Conservation (phyloP, 1,140 invertebrate genomes). For the Lanistes nyassanus region DNA sequence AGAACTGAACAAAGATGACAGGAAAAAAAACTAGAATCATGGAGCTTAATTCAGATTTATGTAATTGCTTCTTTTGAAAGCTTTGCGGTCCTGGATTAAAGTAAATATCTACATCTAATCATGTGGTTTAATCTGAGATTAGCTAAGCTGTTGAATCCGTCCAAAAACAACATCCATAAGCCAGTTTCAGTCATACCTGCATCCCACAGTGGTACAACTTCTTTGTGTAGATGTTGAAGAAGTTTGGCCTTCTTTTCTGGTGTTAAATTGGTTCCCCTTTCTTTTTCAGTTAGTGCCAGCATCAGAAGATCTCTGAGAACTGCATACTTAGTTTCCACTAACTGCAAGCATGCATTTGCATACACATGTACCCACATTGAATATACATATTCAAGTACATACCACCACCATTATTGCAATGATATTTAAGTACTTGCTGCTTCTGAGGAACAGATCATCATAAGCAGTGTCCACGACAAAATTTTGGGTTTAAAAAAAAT, state of each 20-base stretch:
- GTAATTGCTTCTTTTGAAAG: background rate
- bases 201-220: slow-evolving; percentile 27
- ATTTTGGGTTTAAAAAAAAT: background rate
- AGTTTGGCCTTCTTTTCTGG: slow-evolving; percentile 50
- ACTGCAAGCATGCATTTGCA: slow-evolving; percentile 29
- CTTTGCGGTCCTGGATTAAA: background rate
- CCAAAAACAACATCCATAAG: background rate
- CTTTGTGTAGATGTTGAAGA: slow-evolving; percentile 31
- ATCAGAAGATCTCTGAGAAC: slow-evolving; percentile 48
- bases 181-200: slow-evolving; percentile 31
- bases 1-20: background rate
- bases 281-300: slow-evolving; percentile 41
- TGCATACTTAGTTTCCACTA: slow-evolving; percentile 53
- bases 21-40: background rate
- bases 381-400: background rate
- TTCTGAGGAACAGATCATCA: background rate
- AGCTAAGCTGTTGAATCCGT: too few species aligned
- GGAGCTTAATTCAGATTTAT: background rate
- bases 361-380: background rate
- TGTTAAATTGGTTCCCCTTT: slow-evolving; percentile 44
- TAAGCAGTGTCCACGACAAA: background rate
- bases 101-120: too few species aligned
- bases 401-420: background rate
- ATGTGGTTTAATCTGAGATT: too few species aligned
- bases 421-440: background rate